Percentiles rank a stretch among this genome's conserved stretches.
These are phyloP conservation scores for Pangasius krempfi DNA, from an alignment of 2,797 vertebrate species.

Conservation along the genomic window DNA sequence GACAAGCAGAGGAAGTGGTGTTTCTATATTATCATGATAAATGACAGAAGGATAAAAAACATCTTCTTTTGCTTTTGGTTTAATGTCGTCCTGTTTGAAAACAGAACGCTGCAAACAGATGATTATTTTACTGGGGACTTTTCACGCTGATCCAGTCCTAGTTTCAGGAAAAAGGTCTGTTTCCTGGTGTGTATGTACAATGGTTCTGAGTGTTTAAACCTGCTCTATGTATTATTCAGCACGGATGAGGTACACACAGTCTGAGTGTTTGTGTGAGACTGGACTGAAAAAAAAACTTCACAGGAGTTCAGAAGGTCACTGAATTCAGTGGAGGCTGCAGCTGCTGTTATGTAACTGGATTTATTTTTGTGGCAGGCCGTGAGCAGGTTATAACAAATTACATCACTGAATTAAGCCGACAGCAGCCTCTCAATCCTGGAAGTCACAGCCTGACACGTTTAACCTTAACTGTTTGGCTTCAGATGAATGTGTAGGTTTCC, in stretches of 20 bases:
- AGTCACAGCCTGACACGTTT: neutral
- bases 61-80: neutral
- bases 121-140: neutral
- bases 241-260: conserved; percentile 1
- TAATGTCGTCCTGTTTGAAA: neutral
- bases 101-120: neutral
- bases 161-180: neutral
- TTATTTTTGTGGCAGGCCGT: conserved; percentile 40
- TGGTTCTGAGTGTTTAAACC: neutral
- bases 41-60: neutral
- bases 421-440: neutral
- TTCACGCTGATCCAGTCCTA: neutral
- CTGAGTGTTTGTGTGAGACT: neutral
- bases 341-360: conserved; percentile 35
- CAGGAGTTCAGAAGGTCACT: conserved; percentile 11
- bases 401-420: conserved; percentile 25
- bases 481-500: too few species aligned
- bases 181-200: neutral
- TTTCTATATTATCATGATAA: neutral
- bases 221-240: conserved; percentile 25
- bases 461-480: neutral
- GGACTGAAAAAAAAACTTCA: neutral
- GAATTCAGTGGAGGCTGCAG: neutral
- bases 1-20: neutral
- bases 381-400: conserved; percentile 28